phyloP scores from a whole-genome alignment of 1,140 invertebrate species.

The Bombyx mandarina region DNA sequence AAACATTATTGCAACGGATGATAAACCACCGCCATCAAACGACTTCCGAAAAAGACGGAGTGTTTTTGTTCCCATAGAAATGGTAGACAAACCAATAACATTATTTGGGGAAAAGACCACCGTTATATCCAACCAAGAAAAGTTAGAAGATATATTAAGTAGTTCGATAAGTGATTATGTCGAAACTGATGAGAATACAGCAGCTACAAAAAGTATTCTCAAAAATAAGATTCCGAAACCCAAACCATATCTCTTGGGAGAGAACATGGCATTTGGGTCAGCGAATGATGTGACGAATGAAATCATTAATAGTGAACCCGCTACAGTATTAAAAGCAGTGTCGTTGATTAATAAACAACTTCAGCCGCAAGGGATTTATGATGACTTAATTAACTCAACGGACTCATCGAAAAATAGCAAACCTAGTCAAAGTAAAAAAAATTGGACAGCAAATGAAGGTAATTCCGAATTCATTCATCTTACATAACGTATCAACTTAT shows the following conservation, averaged over 20 bases:
- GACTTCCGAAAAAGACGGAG: slow-evolving; percentile 79
- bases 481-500: neutral
- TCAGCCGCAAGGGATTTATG: slow-evolving; percentile 28
- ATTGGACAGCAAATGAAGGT: slow-evolving; percentile 45
- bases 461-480: slow-evolving; percentile 11
- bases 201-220: slow-evolving; percentile 77
- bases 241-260: slow-evolving; percentile 77
- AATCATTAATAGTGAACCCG: slow-evolving; percentile 15
- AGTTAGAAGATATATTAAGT: slow-evolving; percentile 15
- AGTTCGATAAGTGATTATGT: slow-evolving; percentile 23
- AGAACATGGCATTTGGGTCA: slow-evolving; percentile 70
- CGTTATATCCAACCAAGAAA: slow-evolving; percentile 18
- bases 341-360: slow-evolving; percentile 54
- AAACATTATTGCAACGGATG: slow-evolving; percentile 89
- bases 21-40: slow-evolving; percentile 85
- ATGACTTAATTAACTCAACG: slow-evolving; percentile 22
- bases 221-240: slow-evolving; percentile 81
- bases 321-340: slow-evolving; percentile 30
- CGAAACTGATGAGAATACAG: slow-evolving; percentile 65
- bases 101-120: slow-evolving; percentile 48
- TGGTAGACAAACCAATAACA: slow-evolving; percentile 54
- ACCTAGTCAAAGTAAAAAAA: slow-evolving; percentile 13
- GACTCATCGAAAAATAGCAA: too few relatives aligned
- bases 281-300: slow-evolving; percentile 16
- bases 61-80: slow-evolving; percentile 59